Evolutionary conservation across 1,140 invertebrate genomes (phyloP), one percentile per base, ranked within the genome.

Genomic region (Drosophila truncata): DNA sequence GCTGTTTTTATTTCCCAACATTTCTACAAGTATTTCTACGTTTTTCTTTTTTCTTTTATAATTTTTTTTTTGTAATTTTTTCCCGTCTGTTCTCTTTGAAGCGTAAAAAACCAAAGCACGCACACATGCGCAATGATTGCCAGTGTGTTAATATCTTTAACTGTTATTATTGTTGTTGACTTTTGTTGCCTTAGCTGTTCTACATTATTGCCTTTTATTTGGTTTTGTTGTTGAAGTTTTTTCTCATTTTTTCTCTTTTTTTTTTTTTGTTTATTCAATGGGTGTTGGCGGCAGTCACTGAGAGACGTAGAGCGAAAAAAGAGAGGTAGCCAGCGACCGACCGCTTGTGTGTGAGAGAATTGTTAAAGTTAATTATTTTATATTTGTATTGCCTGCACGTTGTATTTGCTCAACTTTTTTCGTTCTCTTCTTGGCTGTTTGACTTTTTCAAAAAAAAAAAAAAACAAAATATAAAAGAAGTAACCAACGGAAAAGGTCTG

Each of bases 311-410:
- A 41, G 35, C 29, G 52, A 33, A 63, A 58, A 63, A 52, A 73
- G 62, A 31, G 57, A 49, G 62, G 42, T 44, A 59, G 39, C 39
- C 55, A 63, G 47, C 23, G 49, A 37, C 20, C 23, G 49, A 37
- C 20, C 11, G 70, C 6, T 59, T 31, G 60, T 50, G 37, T 46
- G 47, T 63, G 67, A 61, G 55, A 58, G 64, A 77, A 80, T 82
- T 88, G 83, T 85, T 90, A 84, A 90, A 90, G 84, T 85, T 90
- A 88, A 88, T 88, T 88, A 90, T 88, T 85, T 85, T 73, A 71
- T 85, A 78, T 85, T 88, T 88, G 78, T 90, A 84, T 84, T 88
- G 77, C 72, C 67, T 62, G 85, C 81, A 83, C 80, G 84, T 84
- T 90, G 78, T 87, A 88, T 87, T 87, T 87, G 84, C 70, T 70